These are phyloP conservation scores for Galerucella calmariensis DNA, from an alignment of 2,888 invertebrate species.

Conservation along the genomic window DNA sequence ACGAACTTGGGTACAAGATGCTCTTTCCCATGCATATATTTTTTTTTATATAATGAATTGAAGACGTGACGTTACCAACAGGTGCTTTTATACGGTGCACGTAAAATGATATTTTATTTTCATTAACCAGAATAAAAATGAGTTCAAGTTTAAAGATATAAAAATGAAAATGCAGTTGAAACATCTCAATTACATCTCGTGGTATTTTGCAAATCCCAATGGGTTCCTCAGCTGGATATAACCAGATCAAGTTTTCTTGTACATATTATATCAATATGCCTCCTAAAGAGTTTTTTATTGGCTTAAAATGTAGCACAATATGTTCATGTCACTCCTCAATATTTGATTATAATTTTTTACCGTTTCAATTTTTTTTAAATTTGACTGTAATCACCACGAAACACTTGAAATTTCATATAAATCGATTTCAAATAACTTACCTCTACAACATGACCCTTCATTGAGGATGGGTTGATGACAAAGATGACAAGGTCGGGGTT, in stretches of 20 bases:
- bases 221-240: neutral
- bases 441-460: constrained; percentile 82
- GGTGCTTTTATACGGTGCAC: constrained; percentile 8
- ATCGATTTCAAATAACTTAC: constrained; percentile 64
- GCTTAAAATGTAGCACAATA: neutral
- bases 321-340: no score
- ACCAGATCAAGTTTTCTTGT: neutral
- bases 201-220: neutral
- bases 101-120: constrained; percentile 14
- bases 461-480: constrained; percentile 82
- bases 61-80: constrained; percentile 13
- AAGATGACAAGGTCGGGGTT: constrained; percentile 80
- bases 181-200: neutral
- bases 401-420: no score
- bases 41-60: constrained; percentile 24
- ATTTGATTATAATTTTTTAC: no score
- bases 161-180: neutral
- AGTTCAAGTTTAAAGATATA: neutral
- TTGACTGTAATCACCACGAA: no score
- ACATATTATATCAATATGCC: neutral
- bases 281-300: neutral
- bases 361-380: no score
- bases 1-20: constrained; percentile 9
- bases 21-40: constrained; percentile 36
- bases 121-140: neutral